Conservation (phyloP, 2,113 vertebrate species). For the Notothenia coriiceps region DNA sequence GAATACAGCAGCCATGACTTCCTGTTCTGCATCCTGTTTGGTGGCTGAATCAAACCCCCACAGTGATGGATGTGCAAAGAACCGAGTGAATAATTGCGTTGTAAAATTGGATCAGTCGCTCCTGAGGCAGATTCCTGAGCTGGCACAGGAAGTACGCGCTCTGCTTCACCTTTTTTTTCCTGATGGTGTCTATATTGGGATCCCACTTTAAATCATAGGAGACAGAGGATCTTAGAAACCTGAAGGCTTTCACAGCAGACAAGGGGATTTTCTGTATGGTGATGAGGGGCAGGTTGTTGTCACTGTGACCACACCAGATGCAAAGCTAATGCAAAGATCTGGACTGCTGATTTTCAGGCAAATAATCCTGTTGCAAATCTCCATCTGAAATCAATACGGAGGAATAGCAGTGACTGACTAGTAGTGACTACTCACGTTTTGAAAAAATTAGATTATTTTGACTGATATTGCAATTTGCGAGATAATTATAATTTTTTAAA, state of each 20-base stretch:
- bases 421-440: no score
- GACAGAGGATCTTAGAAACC: background rate
- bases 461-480: no score
- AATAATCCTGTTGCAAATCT: background rate
- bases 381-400: background rate
- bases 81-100: background rate
- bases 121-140: background rate
- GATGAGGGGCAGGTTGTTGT: no score
- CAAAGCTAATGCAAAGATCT: no score
- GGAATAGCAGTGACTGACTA: background rate
- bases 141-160: background rate
- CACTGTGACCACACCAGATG: no score
- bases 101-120: conserved; percentile 5
- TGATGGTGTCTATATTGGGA: background rate
- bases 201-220: no score
- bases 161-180: background rate
- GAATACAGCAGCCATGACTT: background rate
- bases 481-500: no score
- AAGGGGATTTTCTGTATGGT: no score
- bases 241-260: background rate
- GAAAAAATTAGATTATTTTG: no score
- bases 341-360: background rate
- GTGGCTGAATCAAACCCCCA: background rate
- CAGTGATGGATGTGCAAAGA: background rate
- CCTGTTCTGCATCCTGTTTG: background rate